phyloP scores from a whole-genome alignment of 2,113 vertebrate genomes.

The Rattus rattus region DNA sequence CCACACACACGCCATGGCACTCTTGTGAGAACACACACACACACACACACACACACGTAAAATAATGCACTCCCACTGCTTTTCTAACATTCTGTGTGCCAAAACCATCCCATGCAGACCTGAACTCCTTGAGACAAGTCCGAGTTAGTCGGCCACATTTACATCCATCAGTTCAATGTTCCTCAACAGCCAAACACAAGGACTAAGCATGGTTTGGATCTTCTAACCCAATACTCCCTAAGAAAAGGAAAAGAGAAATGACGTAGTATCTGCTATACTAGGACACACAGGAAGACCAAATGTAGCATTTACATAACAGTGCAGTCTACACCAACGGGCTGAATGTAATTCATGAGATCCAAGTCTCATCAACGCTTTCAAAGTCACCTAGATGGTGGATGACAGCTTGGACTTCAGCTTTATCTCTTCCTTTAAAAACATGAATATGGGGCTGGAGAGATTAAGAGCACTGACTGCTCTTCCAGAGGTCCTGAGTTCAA shows the following conservation, averaged over 20 bases:
- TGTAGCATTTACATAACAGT: background rate
- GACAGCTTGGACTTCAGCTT: background rate
- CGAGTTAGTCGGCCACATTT: background rate
- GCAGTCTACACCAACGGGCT: background rate
- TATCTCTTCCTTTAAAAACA: background rate
- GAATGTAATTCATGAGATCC: background rate
- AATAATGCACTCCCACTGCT: background rate
- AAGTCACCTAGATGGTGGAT: background rate
- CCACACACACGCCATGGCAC: background rate
- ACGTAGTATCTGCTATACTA: background rate
- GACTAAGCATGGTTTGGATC: background rate
- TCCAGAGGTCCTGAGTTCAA: too few relatives aligned
- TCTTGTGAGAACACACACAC: background rate
- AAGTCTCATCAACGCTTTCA: background rate
- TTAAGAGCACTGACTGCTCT: too few relatives aligned
- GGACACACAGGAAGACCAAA: background rate
- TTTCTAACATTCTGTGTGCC: background rate
- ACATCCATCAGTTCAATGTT: background rate
- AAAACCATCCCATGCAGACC: background rate
- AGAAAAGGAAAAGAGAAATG: constrained; percentile 50
- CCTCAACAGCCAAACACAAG: background rate
- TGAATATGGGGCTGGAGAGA: background rate
- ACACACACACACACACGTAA: background rate
- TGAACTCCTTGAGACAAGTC: background rate
- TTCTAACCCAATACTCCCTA: background rate